Evolutionary conservation across 2,888 invertebrate species (phyloP), one percentile per base, ranked within the genome.

Genomic region (Embidobia sp.): DNA sequence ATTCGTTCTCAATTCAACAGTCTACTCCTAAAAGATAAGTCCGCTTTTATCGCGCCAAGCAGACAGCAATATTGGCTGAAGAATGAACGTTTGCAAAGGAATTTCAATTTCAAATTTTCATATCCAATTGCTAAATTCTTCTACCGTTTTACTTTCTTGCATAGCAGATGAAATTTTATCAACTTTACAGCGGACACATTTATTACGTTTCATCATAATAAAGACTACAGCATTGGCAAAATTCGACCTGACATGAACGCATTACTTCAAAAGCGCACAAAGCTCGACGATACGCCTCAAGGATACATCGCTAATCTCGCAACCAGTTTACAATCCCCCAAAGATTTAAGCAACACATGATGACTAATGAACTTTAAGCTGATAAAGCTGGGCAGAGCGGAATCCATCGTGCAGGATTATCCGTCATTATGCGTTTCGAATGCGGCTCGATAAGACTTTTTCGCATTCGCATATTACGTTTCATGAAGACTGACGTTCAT

Each of bases 321-420:
- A 73, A 64, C 63, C 73, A 42, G 64, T 64, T 73, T 64, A 26
- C 48, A 57, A 46, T 42, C 49, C 44, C 18, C 26, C 13, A 27
- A 55, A 63, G 63, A 72, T 55, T 63, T 55, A 3, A 44, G 29
- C 48, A 48, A 42, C 27, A 46, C 35, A 40, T 27, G 33, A 64
- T 64, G 73, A 73, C 64, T 73, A 64, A 73, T 73, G 64, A 73
- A 73, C 35, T 64, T 57, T 64, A 57, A 63, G 73, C 73, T 59
- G 73, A 73, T 59, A 57, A 57, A 57, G 33, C 33, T 16, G 55
- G 29, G 26, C 44, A 27, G 22, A 15, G 31, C 35, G 35, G n/a
- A 64, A 59, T 59, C 22, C 49, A 42, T 57, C 49, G 35, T 13
- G 5, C 15, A 7, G 37, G 73, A 64, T 64, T 73, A 73, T 42